These are phyloP conservation scores for Plagodis pulveraria DNA, from an alignment of 2,888 invertebrate species.

Conservation along the genomic window DNA sequence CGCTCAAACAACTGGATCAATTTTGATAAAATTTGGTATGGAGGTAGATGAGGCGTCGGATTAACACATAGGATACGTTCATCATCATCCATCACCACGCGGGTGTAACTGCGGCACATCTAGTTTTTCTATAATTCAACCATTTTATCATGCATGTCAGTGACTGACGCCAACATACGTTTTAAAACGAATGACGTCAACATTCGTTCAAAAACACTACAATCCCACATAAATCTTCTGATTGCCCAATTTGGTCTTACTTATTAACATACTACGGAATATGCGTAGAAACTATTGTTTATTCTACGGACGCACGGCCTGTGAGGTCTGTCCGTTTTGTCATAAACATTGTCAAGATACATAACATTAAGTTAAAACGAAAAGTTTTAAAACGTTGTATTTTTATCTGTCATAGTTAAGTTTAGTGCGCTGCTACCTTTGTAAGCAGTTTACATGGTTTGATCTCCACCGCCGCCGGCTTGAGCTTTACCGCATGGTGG, in stretches of 20 bases:
- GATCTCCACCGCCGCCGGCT: no score
- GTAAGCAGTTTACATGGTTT: neutral
- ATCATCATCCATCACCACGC: no score
- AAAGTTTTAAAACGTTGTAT: slow-evolving; percentile 13
- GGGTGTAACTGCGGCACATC: no score
- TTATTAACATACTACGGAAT: slow-evolving; percentile 29
- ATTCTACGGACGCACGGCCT: neutral
- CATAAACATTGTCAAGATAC: slow-evolving; percentile 26
- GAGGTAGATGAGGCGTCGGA: no score
- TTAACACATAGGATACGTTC: no score
- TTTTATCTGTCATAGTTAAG: slow-evolving; percentile 10
- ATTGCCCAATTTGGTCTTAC: slow-evolving; percentile 30
- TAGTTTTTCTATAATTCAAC: no score
- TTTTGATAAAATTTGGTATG: no score
- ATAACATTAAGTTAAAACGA: slow-evolving; percentile 23
- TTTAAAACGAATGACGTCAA: neutral
- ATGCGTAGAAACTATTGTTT: neutral
- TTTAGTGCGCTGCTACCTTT: neutral
- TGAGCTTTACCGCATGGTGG: no score
- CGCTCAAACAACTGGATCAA: no score
- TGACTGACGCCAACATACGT: no score
- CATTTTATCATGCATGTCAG: no score
- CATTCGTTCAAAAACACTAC: slow-evolving; percentile 12
- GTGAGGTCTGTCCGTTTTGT: slow-evolving; percentile 26
- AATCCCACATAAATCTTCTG: slow-evolving; percentile 36